These are phyloP conservation scores for Carassius gibelio DNA, from an alignment of 2,113 vertebrate genomes.

Conservation along the genomic window DNA sequence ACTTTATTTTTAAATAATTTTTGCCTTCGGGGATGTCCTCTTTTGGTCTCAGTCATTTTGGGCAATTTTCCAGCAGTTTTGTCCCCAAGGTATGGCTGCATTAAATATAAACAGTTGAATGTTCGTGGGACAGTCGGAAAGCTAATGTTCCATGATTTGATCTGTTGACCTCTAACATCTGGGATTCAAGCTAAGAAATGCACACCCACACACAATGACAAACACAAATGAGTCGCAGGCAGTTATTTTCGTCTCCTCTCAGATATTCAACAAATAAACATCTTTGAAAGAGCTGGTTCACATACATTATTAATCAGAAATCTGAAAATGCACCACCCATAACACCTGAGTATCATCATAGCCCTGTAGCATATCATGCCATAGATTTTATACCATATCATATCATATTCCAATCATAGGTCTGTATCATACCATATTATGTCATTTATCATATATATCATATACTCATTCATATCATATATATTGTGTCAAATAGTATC, in stretches of 20 bases:
- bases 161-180: conserved; percentile 44
- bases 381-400: no score
- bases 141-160: conserved; percentile 14
- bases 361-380: no score
- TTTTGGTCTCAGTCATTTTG: neutral
- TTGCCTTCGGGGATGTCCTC: neutral
- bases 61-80: neutral
- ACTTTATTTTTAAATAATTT: neutral
- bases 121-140: conserved; percentile 13
- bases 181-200: conserved; percentile 20
- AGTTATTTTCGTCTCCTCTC: neutral
- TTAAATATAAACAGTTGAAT: conserved; percentile 38
- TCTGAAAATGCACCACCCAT: neutral
- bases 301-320: neutral
- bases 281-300: neutral
- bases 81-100: neutral
- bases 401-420: no score
- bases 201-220: conserved; percentile 11
- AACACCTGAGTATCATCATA: no score
- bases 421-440: no score
- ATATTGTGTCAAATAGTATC: no score
- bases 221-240: neutral
- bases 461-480: no score
- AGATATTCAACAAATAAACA: neutral
- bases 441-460: no score